A percentile compares a stretch with the other conserved stretches of the same genome.
These are phyloP conservation scores for Drosophila sp. DNA, from an alignment of 1,140 invertebrate species.

Conservation along the genomic window DNA sequence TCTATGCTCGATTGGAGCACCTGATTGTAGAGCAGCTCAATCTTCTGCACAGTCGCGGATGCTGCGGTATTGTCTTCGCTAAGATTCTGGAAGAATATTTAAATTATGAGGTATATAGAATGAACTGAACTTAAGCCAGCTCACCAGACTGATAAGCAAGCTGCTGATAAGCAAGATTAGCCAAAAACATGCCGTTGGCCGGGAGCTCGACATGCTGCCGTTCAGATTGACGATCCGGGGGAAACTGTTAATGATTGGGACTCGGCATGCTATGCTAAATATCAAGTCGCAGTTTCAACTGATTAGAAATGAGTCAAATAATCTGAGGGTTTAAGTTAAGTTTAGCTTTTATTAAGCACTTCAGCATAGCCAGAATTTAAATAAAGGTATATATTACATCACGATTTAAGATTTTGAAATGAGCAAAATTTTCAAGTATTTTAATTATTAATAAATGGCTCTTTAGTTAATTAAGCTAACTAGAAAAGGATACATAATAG, in stretches of 20 bases:
- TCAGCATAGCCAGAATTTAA: conserved; percentile 58
- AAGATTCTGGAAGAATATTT: neutral
- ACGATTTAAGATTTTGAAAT: conserved; percentile 48
- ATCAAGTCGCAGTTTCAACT: neutral
- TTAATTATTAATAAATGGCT: conserved; percentile 14
- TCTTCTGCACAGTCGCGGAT: conserved; percentile 8
- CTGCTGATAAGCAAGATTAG: conserved; percentile 20
- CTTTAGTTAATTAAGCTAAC: conserved; percentile 52
- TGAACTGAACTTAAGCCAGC: neutral
- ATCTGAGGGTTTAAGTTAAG: conserved; percentile 37
- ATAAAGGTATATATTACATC: conserved; percentile 42
- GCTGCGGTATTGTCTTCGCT: conserved; percentile 3
- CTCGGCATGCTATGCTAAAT: neutral
- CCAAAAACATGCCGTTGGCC: neutral
- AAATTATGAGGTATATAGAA: neutral
- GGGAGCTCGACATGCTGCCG: conserved; percentile 12
- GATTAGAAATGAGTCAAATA: neutral
- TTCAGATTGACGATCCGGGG: neutral
- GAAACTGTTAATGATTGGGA: conserved; percentile 11
- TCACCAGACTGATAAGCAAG: conserved; percentile 24
- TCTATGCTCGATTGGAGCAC: conserved; percentile 51
- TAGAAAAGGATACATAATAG: conserved; percentile 39
- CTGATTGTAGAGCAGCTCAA: conserved; percentile 61
- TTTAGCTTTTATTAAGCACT: conserved; percentile 71
- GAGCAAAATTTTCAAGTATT: conserved; percentile 52